Evolutionary conservation across 2,797 vertebrate species (phyloP), one percentile per base, ranked within the genome.

Genomic region (Phalanger gymnotis): DNA sequence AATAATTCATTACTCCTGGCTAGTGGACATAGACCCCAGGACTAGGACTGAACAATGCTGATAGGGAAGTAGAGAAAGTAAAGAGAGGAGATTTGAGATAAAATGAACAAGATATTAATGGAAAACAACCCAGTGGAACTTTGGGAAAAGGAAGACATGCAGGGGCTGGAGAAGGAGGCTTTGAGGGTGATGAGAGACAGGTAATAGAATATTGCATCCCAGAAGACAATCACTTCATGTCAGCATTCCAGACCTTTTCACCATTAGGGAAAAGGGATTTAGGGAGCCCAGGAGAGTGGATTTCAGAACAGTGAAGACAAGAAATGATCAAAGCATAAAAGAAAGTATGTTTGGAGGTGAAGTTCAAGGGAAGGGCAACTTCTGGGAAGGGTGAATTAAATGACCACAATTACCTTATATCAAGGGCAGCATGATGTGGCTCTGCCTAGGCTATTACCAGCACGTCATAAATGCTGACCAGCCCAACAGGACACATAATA

Each of bases 341-440:
- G 0, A 90, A 47, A 95, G 92, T 90, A 92, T 92, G 12, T 61
- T 30, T 95, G 90, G 90, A 95, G 90, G 66, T 34, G 52, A 96
- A 96, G 57, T 94, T 97, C 94, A 97, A 96, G 92, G 55, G 87
- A 95, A 96, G 87, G 66, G 73, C 66, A 97, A n/a, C 58, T 91
- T 92, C 92, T 90, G 9, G 56, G 94, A 94, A 47, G n/a, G 66
- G 87, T 90, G 54, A 97, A 94, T 40, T 91, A 89, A 92, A 54
- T 31, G 87, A 66, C 81, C 90, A 92, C 91, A 90, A 66, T 95
- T 51, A 87, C 57, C 11, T 93, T 95, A 54, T 90, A 81, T 94
- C 30, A 87, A 47, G 0, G 94, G 90, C 54, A 40, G 66, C 25
- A 66, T 92, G 53, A 81, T 94, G 55, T 53, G 53, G 54, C 54